These are phyloP conservation scores for Melitaea cinxia DNA, from an alignment of 1,140 invertebrate species.

Conservation along the genomic window DNA sequence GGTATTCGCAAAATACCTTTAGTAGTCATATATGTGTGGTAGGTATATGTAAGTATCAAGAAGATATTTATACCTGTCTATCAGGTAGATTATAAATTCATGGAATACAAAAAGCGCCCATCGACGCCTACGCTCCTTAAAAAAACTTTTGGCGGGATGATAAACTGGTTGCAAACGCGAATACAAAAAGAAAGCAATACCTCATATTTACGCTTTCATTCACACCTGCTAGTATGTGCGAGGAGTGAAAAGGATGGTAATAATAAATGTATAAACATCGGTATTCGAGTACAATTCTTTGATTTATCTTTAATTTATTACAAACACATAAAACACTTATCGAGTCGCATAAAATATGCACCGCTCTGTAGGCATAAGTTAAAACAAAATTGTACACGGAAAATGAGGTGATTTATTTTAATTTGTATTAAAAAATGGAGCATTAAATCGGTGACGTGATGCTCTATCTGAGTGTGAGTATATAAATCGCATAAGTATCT, in stretches of 20 bases:
- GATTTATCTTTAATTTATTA: constrained; percentile 15
- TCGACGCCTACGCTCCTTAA: constrained; percentile 52
- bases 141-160: constrained; percentile 24
- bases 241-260: constrained; percentile 6
- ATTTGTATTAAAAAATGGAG: too few relatives aligned
- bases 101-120: constrained; percentile 50
- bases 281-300: constrained; percentile 1
- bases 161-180: constrained; percentile 25
- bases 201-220: constrained; percentile 18
- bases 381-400: neutral
- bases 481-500: too few relatives aligned
- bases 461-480: too few relatives aligned
- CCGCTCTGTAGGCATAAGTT: constrained; percentile 3
- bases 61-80: constrained; percentile 18
- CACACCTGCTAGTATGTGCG: constrained; percentile 4
- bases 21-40: neutral
- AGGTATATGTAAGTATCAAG: neutral
- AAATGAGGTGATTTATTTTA: too few relatives aligned
- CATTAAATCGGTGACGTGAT: too few relatives aligned
- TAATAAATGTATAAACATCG: constrained; percentile 5
- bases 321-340: constrained; percentile 13
- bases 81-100: constrained; percentile 45
- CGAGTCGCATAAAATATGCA: neutral
- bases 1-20: neutral
- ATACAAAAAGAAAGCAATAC: constrained; percentile 13